Conservation (phyloP, 2,113 vertebrate genomes). For the Catharus fuscescens region DNA sequence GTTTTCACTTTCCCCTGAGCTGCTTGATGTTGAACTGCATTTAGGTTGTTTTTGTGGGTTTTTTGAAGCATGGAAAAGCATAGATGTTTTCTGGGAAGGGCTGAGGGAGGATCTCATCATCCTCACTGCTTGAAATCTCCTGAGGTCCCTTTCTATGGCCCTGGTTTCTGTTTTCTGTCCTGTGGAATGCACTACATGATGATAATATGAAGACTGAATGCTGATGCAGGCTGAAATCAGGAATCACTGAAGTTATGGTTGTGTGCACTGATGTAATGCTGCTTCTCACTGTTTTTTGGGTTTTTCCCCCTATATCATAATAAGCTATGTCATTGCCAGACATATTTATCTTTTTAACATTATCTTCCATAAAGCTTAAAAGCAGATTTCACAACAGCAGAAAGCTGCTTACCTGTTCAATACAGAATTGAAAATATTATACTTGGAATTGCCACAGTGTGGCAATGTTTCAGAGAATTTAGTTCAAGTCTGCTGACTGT, state of each 20-base stretch:
- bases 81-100: neutral
- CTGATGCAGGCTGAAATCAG: neutral
- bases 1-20: neutral
- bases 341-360: neutral
- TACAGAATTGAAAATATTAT: neutral
- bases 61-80: neutral
- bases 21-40: neutral
- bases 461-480: slow-evolving; percentile 53
- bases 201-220: neutral
- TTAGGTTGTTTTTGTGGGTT: neutral
- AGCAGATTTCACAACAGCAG: neutral
- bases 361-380: neutral
- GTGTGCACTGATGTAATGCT: neutral
- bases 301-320: neutral
- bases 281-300: neutral
- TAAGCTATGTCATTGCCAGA: neutral
- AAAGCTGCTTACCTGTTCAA: neutral
- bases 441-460: slow-evolving; percentile 19
- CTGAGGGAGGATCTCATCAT: neutral
- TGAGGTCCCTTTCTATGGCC: neutral
- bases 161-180: neutral
- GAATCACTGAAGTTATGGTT: neutral
- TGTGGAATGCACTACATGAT: neutral
- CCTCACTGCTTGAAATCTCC: neutral
- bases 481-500: neutral